Base-by-base conservation (phyloP, 2,888 invertebrate genomes). In the Melipona beecheii region DNA sequence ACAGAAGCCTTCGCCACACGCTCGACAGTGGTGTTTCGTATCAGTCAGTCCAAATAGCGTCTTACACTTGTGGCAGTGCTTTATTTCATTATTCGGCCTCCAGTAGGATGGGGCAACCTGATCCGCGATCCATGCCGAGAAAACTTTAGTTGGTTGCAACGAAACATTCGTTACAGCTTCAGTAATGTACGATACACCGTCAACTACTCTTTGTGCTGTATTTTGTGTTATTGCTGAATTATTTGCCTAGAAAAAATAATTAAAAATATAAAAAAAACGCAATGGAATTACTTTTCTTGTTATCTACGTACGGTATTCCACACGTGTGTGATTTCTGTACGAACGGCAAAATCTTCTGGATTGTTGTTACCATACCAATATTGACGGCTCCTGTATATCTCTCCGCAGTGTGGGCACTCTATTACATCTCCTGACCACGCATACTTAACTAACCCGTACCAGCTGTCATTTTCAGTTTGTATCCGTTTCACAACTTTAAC, bases 1-100 rank as follows among this genome's bases (percentile, higher is more conserved):
- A 93, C 98, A 98, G 91, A 97, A 97, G 0, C 97, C 98, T 92
- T 97, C 96, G 0, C 97, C 97, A 93, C 98, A 98, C 0, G 96
- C 95, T 73, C 97, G 96, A 91, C 97, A 97, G 91, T 97, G 97
- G 91, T 97, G 97, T 89, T 97, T 97, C 27, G 95, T 95, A 43
- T 96, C 96, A 60, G 95, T 95, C 71, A 94, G 93, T 73, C 95
- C 95, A 91, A 97, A 97, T 69, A 94, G 93, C 74, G 93, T 95
- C 89, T 96, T 95, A 93, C 97, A 98, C 72, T 95, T 95, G 89
- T 95, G 94, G 92, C 98, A 98, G 86, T 96, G 93, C 91, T 95
- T 96, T 84, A 97, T 97, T 92, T 97, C 96, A 87, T 96, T 95
- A 93, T 98, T 97, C 15, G 97, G 97, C 78, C 96, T 96, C 98